Conservation (phyloP, 2,888 invertebrate genomes). For the Drosophila ustulata region DNA sequence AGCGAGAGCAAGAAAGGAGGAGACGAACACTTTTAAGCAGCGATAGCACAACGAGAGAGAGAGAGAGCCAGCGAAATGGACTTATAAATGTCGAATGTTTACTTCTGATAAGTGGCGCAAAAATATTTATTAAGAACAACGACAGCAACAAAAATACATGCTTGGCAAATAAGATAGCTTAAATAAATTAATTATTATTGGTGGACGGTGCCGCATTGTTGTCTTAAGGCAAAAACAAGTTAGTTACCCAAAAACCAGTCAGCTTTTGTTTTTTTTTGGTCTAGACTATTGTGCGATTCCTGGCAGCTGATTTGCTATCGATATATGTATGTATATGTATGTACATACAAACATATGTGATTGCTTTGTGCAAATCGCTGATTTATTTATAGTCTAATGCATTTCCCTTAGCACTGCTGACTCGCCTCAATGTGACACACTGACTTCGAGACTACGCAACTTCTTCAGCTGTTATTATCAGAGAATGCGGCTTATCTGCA, state of each 20-base stretch:
- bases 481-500: constrained; percentile 51
- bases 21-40: not conserved
- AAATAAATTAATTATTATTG: constrained; percentile 49
- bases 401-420: constrained; percentile 6
- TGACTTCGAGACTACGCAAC: constrained; percentile 33
- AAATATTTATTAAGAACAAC: constrained; percentile 23
- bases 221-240: constrained; percentile 41
- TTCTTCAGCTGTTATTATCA: constrained; percentile 56
- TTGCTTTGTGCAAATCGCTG: not conserved
- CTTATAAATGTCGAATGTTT: constrained; percentile 53
- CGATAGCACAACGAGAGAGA: constrained; percentile 26
- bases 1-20: not conserved
- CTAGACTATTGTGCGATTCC: constrained; percentile 17
- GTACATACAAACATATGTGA: no score
- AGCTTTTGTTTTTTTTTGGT: not conserved
- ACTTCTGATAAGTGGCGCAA: constrained; percentile 57
- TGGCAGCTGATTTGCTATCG: constrained; percentile 16
- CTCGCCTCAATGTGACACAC: constrained; percentile 38
- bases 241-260: constrained; percentile 33
- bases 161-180: constrained; percentile 55
- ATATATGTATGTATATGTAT: not conserved
- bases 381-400: constrained; percentile 1
- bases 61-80: not conserved
- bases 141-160: constrained; percentile 18
- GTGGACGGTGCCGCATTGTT: constrained; percentile 11